Conservation (phyloP, 2,888 invertebrate species). For the Cantharis rustica region DNA sequence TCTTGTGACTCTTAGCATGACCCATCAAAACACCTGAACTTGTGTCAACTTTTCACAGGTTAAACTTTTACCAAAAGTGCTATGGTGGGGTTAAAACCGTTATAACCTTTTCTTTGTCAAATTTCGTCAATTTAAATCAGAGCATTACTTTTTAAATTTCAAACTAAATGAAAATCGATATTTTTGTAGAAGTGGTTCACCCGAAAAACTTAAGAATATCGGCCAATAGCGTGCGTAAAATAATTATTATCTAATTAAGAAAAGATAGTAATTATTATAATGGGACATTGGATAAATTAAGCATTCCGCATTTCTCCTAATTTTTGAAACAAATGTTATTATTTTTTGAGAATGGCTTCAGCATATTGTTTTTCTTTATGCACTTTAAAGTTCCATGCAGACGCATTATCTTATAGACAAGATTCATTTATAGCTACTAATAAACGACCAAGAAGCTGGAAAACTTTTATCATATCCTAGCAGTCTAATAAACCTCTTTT, state of each 20-base stretch:
- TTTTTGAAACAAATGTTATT: not conserved
- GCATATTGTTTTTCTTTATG: not conserved
- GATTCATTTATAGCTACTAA: conserved; percentile 23
- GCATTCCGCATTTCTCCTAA: not conserved
- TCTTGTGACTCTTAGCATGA: conserved; percentile 21
- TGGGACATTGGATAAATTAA: not conserved
- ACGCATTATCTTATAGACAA: conserved; percentile 2
- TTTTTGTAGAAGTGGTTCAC: not conserved
- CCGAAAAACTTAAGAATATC: not conserved
- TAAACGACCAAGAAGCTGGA: conserved; percentile 29
- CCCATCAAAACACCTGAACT: conserved; percentile 27
- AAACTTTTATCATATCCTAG: conserved; percentile 37
- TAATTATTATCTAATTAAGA: not conserved
- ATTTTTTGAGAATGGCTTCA: not conserved
- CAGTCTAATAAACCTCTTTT: conserved; percentile 35
- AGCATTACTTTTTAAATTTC: not conserved
- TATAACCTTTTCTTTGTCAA: not conserved
- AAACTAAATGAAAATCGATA: not conserved
- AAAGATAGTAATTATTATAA: not conserved
- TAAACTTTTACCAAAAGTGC: not conserved
- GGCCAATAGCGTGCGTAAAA: not conserved
- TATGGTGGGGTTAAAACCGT: not conserved
- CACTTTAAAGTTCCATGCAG: not conserved
- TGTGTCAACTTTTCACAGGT: conserved; percentile 23
- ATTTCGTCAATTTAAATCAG: not conserved